These are phyloP conservation scores for Sciurus vulgaris DNA, from an alignment of 2,797 vertebrate genomes.

Conservation along the genomic window DNA sequence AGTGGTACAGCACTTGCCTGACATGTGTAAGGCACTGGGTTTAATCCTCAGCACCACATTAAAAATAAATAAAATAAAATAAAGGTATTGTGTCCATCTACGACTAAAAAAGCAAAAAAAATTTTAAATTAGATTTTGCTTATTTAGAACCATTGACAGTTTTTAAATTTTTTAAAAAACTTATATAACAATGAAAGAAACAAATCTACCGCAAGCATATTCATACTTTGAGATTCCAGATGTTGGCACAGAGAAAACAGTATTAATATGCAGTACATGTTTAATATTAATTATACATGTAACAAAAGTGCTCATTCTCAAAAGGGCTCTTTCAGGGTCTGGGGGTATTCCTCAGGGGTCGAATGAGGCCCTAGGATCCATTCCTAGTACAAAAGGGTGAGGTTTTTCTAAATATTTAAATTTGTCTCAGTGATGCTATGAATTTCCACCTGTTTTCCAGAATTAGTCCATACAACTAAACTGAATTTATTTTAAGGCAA, in stretches of 20 bases:
- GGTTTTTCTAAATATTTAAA: neutral
- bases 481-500: constrained; percentile 2
- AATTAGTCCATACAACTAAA: constrained; percentile 1
- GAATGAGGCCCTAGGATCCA: neutral
- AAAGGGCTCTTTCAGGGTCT: neutral
- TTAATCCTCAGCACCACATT: no score
- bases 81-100: no score
- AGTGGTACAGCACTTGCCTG: no score
- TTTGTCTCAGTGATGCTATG: neutral
- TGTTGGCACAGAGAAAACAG: neutral
- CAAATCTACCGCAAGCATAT: neutral
- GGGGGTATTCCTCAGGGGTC: neutral
- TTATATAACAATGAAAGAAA: neutral
- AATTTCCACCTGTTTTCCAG: neutral
- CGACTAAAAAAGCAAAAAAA: no score
- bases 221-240: neutral
- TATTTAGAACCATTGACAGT: neutral
- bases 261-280: neutral
- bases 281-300: neutral
- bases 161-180: neutral
- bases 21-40: no score
- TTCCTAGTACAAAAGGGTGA: neutral
- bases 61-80: no score
- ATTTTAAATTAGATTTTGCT: neutral
- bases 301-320: neutral